Evolutionary conservation across 23 tunicate genomes (phyloP).

Genomic region (Phallusia fumigata): DNA sequence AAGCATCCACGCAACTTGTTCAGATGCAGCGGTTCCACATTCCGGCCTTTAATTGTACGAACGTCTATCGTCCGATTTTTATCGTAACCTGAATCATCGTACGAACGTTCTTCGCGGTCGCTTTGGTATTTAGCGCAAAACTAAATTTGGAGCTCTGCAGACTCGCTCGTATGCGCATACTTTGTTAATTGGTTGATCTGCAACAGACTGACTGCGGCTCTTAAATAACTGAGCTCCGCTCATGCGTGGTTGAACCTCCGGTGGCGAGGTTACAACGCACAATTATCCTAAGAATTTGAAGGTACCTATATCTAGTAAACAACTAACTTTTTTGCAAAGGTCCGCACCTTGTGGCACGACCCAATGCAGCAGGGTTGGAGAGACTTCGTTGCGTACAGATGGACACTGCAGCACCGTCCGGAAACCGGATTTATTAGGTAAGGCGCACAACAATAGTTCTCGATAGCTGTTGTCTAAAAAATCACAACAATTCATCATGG

Average conservation of each 20-base stretch:
- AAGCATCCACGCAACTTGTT: background rate
- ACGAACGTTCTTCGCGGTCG: background rate
- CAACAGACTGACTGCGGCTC: background rate
- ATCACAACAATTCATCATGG: too few species aligned
- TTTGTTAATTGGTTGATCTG: background rate
- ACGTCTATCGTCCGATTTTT: background rate
- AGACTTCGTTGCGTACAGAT: slow-evolving; percentile 80
- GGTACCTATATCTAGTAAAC: too few species aligned
- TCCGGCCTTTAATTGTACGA: background rate
- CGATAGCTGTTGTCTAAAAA: too few species aligned
- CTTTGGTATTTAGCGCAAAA: background rate
- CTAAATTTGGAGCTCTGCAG: background rate
- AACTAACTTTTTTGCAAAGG: slow-evolving; percentile 32
- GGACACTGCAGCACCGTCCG: slow-evolving; percentile 95
- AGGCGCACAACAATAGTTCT: background rate
- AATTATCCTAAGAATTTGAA: too few species aligned
- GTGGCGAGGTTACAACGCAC: too few species aligned
- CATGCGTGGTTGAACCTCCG: too few species aligned
- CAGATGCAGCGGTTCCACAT: background rate
- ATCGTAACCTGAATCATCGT: background rate
- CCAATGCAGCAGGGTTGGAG: slow-evolving; percentile 69
- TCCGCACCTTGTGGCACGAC: slow-evolving; percentile 84
- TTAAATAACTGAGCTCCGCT: background rate
- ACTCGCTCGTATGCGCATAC: background rate
- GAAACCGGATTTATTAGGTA: slow-evolving; percentile 84